Base-by-base conservation (phyloP, 2,113 vertebrate genomes). In the Phocoena phocoena region DNA sequence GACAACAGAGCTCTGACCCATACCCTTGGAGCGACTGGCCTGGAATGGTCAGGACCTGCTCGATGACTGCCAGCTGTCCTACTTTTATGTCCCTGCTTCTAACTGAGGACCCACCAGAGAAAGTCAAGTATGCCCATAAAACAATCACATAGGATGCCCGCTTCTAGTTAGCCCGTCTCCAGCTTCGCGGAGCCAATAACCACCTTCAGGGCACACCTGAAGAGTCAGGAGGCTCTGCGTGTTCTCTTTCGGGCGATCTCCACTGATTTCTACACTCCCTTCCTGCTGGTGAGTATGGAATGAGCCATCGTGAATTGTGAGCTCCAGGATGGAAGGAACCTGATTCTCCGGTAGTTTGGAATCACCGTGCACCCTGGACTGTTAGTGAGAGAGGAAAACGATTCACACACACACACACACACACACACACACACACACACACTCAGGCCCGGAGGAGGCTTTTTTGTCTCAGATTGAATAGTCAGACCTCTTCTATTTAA, bases 401-500 rank as follows among this genome's bases (percentile, higher is more conserved):
- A 65, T 18, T n/a, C 71, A 17, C 55, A 53, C 25, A 44, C 23
- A 11, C 74, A 36, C 3, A 53, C 20, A 76, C 28, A 76, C 28
- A 14, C 88, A 38, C 76, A 74, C 15, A 53, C 47, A 23, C 86
- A 33, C 65, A 82, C 89, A 28, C n/a, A 60, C 26, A 41, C 36
- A 25, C 5, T 15, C 50, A 26, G 20, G 5, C 18, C 12, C n/a
- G 7, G 44, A 73, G 74, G 70, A 70, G n/a, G 1, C 47, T 60
- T 91, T 60, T 58, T 73, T 31, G 73, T 81, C 47, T 92, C 81
- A 44, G 8, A 92, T 20, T 33, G 33, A 95, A 58, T 5, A 90
- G 74, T 70, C 55, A 96, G 83, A 84, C 28, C 85, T 86, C 79
- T 92, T 77, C 44, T 92, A 55, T 63, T 93, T 95, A 93, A 97